Conservation (phyloP, 2,888 invertebrate species). For the Volucella inanis region DNA sequence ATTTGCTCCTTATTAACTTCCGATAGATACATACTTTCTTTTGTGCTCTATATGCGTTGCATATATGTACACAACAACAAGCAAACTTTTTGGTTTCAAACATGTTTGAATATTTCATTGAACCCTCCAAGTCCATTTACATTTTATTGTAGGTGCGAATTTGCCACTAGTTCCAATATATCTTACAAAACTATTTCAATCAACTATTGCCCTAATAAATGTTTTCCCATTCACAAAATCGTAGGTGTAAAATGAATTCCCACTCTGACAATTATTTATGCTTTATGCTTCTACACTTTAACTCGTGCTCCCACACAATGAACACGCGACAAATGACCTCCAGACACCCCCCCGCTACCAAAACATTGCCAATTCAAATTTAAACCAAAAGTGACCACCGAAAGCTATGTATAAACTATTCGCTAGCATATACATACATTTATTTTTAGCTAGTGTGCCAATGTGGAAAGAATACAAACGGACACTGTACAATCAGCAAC, state of each 20-base stretch:
- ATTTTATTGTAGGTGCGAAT: too few relatives aligned
- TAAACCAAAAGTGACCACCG: not conserved
- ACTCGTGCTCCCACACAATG: constrained; percentile 2
- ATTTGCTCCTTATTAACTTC: too few relatives aligned
- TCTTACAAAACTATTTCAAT: not conserved
- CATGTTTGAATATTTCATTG: too few relatives aligned
- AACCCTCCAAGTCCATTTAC: too few relatives aligned
- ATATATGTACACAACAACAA: not conserved
- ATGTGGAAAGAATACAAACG: not conserved
- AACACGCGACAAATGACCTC: constrained; percentile 28
- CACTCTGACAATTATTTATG: not conserved
- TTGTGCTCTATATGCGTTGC: too few relatives aligned
- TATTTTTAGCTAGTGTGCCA: constrained; percentile 10
- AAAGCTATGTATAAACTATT: constrained; percentile 3
- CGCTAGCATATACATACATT: constrained; percentile 17
- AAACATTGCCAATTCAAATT: constrained; percentile 6
- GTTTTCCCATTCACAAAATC: not conserved
- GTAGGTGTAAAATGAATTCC: not conserved
- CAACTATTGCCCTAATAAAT: not conserved
- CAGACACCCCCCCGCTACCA: constrained; percentile 2
- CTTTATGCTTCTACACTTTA: not conserved
- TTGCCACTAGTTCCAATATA: not conserved
- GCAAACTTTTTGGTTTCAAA: not conserved
- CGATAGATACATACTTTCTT: too few relatives aligned
- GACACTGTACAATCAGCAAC: not conserved